A percentile compares a stretch with the other conserved stretches of the same genome.
Conservation (phyloP, 2,797 vertebrate genomes). For the Hemibagrus guttatus region DNA sequence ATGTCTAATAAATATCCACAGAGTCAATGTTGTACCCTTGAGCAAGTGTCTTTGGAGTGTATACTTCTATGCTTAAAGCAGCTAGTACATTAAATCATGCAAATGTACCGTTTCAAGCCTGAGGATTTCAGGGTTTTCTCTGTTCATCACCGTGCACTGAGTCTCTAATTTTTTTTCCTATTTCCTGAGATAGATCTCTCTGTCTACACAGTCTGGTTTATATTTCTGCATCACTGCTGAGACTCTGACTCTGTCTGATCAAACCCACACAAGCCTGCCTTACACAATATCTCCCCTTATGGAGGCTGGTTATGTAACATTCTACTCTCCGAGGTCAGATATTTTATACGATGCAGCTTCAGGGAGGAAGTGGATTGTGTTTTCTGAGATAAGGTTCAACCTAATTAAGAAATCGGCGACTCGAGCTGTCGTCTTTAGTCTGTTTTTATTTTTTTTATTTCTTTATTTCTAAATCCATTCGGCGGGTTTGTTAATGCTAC, state of each 20-base stretch:
- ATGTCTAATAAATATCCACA: too few species aligned
- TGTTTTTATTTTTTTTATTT: background rate
- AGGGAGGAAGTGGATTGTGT: background rate
- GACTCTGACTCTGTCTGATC: conserved; percentile 1
- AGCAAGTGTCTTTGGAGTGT: background rate
- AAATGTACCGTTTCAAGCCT: background rate
- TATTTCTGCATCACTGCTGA: conserved; percentile 25
- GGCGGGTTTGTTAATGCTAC: background rate
- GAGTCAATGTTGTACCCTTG: background rate
- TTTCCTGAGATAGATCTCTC: conserved; percentile 19
- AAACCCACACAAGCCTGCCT: conserved; percentile 22
- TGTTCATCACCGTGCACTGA: conserved; percentile 20
- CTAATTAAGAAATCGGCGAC: background rate
- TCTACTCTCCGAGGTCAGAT: background rate
- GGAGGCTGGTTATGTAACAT: conserved; percentile 1
- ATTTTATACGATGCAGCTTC: background rate
- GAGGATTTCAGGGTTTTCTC: background rate
- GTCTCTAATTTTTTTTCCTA: conserved; percentile 9
- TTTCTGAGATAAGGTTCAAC: conserved; percentile 6
- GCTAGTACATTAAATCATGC: background rate
- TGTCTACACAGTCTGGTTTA: background rate
- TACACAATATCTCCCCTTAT: background rate
- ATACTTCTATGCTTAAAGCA: background rate
- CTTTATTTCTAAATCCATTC: background rate
- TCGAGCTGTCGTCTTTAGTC: background rate